These are phyloP conservation scores for Oegoconia quadripuncta DNA, from an alignment of 2,888 invertebrate species.

Conservation along the genomic window DNA sequence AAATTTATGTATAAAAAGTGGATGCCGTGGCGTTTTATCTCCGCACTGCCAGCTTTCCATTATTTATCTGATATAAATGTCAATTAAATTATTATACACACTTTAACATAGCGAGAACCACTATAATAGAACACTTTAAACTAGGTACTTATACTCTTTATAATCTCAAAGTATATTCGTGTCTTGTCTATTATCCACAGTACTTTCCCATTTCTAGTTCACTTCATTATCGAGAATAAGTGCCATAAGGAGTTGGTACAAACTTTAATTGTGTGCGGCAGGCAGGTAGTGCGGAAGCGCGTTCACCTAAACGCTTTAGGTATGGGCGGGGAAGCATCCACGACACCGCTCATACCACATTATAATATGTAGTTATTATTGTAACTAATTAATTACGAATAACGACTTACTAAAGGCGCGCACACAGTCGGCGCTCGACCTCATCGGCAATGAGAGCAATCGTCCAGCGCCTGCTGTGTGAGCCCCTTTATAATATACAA, in stretches of 20 bases:
- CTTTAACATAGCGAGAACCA: not conserved
- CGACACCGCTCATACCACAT: constrained; percentile 77
- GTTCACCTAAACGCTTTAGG: constrained; percentile 77
- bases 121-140: constrained; percentile 25
- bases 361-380: constrained; percentile 72
- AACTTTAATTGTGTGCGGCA: constrained; percentile 26
- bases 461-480: constrained; percentile 37
- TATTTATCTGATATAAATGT: constrained; percentile 49
- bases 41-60: constrained; percentile 60
- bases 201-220: not conserved
- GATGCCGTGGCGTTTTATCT: constrained; percentile 67
- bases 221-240: constrained; percentile 10
- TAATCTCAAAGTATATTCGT: not conserved
- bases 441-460: constrained; percentile 5
- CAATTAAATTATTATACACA: constrained; percentile 51
- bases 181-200: not conserved
- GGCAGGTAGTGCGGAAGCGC: constrained; percentile 59
- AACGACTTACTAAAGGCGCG: constrained; percentile 53
- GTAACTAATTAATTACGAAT: constrained; percentile 69
- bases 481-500: constrained; percentile 55
- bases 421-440: constrained; percentile 36
- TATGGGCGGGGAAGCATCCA: constrained; percentile 77
- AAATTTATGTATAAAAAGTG: constrained; percentile 66
- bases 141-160: no score
- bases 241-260: constrained; percentile 12